Evolutionary conservation across 2,113 vertebrate species (phyloP).

Genomic region (Copsychus sechellarum): DNA sequence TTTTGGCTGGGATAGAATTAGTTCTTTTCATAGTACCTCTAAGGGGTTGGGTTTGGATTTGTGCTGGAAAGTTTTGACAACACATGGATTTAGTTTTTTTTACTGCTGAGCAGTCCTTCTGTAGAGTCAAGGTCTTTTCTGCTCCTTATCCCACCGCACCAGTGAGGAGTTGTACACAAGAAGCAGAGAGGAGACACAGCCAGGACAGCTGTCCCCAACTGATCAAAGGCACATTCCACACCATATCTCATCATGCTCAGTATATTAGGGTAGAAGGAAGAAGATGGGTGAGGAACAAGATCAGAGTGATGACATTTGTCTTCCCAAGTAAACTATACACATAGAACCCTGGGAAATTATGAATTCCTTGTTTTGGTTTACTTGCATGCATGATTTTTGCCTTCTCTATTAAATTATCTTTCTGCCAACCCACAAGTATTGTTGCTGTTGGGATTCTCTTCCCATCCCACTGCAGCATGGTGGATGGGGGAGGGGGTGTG

Average conservation of each 20-base stretch:
- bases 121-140: neutral
- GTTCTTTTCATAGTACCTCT: neutral
- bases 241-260: no score
- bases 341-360: accelerated
- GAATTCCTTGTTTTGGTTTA: neutral
- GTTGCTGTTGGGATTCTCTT: accelerated
- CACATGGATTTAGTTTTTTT: neutral
- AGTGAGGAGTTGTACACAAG: neutral
- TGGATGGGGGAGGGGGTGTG: neutral
- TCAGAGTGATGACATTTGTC: neutral
- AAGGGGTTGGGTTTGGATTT: neutral
- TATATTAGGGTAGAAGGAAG: neutral
- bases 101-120: neutral
- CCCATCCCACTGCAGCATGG: neutral
- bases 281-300: neutral
- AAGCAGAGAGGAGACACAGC: no score
- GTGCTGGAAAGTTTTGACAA: neutral
- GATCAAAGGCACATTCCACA: neutral
- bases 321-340: neutral
- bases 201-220: neutral
- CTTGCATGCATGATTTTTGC: neutral
- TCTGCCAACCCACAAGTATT: no score
- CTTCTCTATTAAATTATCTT: neutral
- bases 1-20: neutral
- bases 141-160: neutral